A percentile compares a stretch with the other conserved stretches of the same genome.
Conservation (phyloP, 2,888 invertebrate genomes). For the Altica lythri region DNA sequence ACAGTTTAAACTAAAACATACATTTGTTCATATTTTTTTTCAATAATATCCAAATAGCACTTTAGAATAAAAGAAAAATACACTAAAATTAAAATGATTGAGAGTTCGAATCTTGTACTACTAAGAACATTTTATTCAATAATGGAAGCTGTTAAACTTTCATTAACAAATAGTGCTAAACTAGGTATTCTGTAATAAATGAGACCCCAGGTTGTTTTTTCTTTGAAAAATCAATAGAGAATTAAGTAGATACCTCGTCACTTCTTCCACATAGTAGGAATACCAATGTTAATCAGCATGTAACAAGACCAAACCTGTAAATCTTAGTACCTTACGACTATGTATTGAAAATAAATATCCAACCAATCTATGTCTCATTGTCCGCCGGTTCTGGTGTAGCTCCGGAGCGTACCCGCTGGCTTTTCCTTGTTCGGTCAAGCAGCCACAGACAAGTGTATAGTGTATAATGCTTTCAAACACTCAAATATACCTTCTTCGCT, state of each 20-base stretch:
- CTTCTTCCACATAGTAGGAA: conserved; percentile 21
- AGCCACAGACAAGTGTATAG: conserved; percentile 29
- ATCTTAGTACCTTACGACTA: conserved; percentile 12
- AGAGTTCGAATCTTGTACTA: no score
- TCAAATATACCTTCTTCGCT: conserved; percentile 40
- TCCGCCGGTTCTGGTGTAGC: conserved; percentile 22
- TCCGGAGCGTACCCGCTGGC: conserved; percentile 20
- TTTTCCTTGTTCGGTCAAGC: conserved; percentile 17
- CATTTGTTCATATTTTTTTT: no score
- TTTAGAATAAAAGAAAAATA: no score
- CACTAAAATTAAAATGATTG: no score
- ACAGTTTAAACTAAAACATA: no score
- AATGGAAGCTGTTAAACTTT: no score
- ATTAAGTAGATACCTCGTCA: conserved; percentile 18
- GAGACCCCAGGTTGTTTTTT: no score
- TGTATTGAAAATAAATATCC: conserved; percentile 33
- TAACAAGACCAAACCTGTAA: conserved; percentile 35
- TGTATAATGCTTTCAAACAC: conserved; percentile 39
- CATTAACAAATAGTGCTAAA: no score
- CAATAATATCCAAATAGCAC: no score
- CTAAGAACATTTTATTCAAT: no score
- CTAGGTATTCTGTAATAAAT: no score
- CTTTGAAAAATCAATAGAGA: not conserved
- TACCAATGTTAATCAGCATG: conserved; percentile 36
- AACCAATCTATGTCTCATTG: conserved; percentile 37